Evolutionary conservation across 1,140 invertebrate species (phyloP), one percentile per base, ranked within the genome.

Genomic region (Dinoponera quadriceps): DNA sequence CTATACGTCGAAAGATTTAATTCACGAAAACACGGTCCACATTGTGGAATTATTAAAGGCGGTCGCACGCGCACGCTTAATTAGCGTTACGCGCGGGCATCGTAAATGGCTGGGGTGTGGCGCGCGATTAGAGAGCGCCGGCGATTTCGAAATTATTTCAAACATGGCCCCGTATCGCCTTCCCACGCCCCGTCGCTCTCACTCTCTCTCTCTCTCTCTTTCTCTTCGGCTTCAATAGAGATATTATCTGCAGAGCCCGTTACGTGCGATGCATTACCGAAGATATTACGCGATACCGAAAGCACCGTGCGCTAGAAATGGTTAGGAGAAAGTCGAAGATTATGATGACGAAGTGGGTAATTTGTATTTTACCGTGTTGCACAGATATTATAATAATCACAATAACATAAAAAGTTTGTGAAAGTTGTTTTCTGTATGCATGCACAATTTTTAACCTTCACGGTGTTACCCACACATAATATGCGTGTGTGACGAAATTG

Each of bases 1-100:
- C 66, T 80, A 44, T n/a, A 27, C 51, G 33, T n/a, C 51, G 22
- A 84, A 69, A 69, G 59, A 71, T 87, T 87, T 80, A 84, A 87
- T 66, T 71, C 55, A 29, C n/a, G 25, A 27, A 22, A 83, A 73
- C 33, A 20, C 48, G 54, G 20, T 72, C 63, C 48, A 11, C 84
- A 59, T 7, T 83, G 59, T 62, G 54, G 59, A 86, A 74, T 84
- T 87, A 84, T 81, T 69, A 81, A 68, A 25, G 48, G 18, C 48
- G 51, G 38, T 81, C 38, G 38, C 38, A 44, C 38, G 59, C 38
- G 54, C 51, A 25, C 59, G 73, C 25, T 74, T 86, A 86, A 87
- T 87, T 87, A 87, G 66, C 55, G 66, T 25, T 49, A 69, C 55
- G 33, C 71, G 33, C 27, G 20, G 29, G 33, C 48, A 9, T 62